Conservation (phyloP, 2,113 vertebrate species). For the Heterocephalus glaber region DNA sequence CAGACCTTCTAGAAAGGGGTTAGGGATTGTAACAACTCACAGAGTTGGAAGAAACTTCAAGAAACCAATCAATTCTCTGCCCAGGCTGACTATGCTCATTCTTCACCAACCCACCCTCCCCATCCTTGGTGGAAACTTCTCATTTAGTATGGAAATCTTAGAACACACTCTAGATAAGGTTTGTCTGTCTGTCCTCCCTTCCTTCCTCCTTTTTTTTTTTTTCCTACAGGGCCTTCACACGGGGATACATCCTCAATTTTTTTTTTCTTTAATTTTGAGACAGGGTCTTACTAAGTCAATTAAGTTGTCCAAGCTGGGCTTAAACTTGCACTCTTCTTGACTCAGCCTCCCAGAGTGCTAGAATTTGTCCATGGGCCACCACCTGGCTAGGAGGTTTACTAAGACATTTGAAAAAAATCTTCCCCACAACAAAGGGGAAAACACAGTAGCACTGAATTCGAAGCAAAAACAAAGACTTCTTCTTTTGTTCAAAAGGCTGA, state of each 20-base stretch:
- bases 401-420: background rate
- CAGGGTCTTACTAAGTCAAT: background rate
- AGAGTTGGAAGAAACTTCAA: background rate
- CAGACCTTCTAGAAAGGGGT: background rate
- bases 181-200: background rate
- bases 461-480: background rate
- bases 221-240: background rate
- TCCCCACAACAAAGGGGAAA: background rate
- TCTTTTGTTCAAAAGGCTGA: constrained; percentile 5
- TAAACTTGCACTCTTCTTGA: background rate
- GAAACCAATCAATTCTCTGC: background rate
- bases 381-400: background rate
- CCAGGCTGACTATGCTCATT: background rate
- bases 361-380: background rate
- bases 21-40: background rate
- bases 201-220: background rate
- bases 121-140: background rate
- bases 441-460: background rate
- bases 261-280: background rate
- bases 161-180: background rate
- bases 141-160: background rate
- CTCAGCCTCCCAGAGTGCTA: background rate
- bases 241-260: background rate
- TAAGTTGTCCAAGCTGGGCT: background rate
- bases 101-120: background rate